phyloP scores from a whole-genome alignment of 1,140 invertebrate genomes.

The Ceratina calcarata region DNA sequence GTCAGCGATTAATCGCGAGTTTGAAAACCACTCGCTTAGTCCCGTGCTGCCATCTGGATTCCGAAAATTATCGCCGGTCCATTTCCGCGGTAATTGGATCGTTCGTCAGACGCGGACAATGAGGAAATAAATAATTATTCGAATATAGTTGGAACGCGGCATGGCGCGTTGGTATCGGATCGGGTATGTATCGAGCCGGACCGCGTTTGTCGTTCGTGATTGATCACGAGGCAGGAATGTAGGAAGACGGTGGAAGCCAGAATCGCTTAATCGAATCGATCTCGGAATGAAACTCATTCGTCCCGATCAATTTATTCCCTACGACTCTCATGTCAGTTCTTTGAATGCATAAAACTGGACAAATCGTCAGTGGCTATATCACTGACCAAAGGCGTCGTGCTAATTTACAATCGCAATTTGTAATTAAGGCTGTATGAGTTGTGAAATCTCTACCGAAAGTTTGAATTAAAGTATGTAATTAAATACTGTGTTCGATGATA shows the following conservation, averaged over 20 bases:
- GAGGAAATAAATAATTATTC: constrained; percentile 33
- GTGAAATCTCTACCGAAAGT: no score
- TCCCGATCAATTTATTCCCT: not conserved
- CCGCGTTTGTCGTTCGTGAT: constrained; percentile 1
- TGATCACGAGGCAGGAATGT: not conserved
- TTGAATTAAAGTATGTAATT: no score
- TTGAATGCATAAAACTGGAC: no score
- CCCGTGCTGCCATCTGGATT: not conserved
- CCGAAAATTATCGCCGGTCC: constrained; percentile 23
- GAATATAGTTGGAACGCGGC: not conserved
- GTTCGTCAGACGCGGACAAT: constrained; percentile 26
- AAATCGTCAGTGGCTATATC: no score
- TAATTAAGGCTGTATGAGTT: no score
- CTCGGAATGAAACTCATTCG: not conserved
- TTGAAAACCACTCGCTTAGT: not conserved
- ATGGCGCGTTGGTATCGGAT: not conserved
- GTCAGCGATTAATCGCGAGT: constrained; percentile 52
- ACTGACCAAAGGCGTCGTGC: no score
- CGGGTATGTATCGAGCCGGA: not conserved
- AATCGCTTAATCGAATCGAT: not conserved
- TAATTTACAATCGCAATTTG: no score
- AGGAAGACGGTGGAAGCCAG: not conserved
- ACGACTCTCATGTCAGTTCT: not conserved
- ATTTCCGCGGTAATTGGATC: constrained; percentile 28
- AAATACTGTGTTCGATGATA: no score